A percentile compares a stretch with the other conserved stretches of the same genome.
Evolutionary conservation across 1,140 invertebrate species (phyloP).

Genomic region (Bursaphelenchus mucronatus): DNA sequence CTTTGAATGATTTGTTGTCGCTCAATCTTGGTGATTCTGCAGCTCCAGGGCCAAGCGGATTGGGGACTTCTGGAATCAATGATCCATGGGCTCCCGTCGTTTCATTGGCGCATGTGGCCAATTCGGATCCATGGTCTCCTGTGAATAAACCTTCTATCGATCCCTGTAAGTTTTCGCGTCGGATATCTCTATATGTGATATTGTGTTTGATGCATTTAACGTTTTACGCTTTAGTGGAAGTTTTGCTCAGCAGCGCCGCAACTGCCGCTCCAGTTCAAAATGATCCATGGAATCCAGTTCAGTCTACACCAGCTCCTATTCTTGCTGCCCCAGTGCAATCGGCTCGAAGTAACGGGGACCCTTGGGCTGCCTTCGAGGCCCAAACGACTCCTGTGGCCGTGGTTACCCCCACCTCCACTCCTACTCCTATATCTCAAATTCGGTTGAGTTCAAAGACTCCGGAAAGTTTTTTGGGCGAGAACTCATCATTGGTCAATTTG

Average conservation of each 20-base stretch:
- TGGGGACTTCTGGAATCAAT: conserved; percentile 24
- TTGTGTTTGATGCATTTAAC: background rate
- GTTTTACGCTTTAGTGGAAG: conserved; percentile 4
- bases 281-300: conserved; percentile 26
- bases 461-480: conserved; percentile 85
- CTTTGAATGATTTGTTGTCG: conserved; percentile 56
- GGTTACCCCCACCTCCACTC: background rate
- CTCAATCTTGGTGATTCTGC: conserved; percentile 47
- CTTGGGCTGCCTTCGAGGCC: conserved; percentile 28
- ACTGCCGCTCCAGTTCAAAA: conserved; percentile 21
- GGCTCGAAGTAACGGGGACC: too few species aligned
- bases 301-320: too few species aligned
- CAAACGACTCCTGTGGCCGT: background rate
- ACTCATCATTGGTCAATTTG: conserved; percentile 85
- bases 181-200: background rate
- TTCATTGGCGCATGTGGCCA: background rate
- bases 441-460: conserved; percentile 72
- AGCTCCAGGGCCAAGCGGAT: conserved; percentile 17
- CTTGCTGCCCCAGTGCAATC: too few species aligned
- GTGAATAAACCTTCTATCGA: conserved; percentile 11
- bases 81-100: conserved; percentile 34
- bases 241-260: conserved; percentile 1
- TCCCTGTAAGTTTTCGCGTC: conserved; percentile 6
- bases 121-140: conserved; percentile 39
- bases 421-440: conserved; percentile 15